Evolutionary conservation across 2,113 vertebrate species (phyloP).

Genomic region (Anser brachyrhynchus): DNA sequence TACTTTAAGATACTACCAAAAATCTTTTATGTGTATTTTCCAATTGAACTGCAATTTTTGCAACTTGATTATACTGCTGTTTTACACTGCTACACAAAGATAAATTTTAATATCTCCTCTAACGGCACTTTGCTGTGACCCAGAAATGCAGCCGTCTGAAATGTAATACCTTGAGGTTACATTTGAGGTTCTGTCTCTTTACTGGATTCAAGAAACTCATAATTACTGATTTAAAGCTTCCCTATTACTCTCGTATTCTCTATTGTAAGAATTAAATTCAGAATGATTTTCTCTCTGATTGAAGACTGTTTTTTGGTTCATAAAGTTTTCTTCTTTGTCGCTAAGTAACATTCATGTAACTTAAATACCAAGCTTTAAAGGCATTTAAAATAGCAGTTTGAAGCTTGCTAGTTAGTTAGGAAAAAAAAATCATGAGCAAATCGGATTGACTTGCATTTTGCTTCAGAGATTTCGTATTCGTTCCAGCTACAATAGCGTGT

Average conservation of each 20-base stretch:
- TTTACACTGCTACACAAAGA: neutral
- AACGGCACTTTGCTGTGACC: neutral
- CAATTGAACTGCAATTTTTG: neutral
- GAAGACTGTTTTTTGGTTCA: neutral
- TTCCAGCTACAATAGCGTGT: slow-evolving; percentile 50
- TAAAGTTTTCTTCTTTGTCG: slow-evolving; percentile 16
- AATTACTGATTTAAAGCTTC: slow-evolving; percentile 6
- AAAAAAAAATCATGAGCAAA: neutral
- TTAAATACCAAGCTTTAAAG: slow-evolving; percentile 35
- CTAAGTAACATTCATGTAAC: neutral
- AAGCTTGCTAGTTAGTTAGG: slow-evolving; percentile 1
- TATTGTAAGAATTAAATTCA: neutral
- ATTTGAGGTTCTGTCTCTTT: neutral
- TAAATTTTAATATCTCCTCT: slow-evolving; percentile 24
- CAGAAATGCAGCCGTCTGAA: neutral
- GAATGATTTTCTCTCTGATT: slow-evolving; percentile 1
- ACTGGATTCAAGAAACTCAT: neutral
- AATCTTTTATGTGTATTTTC: neutral
- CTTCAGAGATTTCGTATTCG: slow-evolving; percentile 56
- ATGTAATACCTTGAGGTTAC: neutral
- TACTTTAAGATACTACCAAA: neutral
- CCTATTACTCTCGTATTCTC: neutral
- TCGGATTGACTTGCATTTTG: slow-evolving; percentile 44
- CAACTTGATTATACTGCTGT: neutral
- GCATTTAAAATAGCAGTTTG: slow-evolving; percentile 10